Conservation (phyloP, 1,140 invertebrate species). For the Leguminivora glycinivorella region DNA sequence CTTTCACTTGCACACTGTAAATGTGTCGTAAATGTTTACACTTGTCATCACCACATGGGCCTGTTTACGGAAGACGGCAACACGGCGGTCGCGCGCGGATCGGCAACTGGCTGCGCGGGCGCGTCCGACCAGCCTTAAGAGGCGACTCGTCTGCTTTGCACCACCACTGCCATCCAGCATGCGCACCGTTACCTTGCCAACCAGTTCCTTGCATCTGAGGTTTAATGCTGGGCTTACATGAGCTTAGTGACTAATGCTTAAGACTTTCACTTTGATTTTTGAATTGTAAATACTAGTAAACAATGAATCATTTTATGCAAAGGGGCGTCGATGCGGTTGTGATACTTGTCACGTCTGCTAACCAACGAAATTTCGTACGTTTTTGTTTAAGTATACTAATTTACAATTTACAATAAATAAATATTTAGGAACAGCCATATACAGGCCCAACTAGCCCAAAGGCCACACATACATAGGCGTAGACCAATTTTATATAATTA, state of each 20-base stretch:
- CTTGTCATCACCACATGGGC: neutral
- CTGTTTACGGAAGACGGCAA: neutral
- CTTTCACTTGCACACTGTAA: constrained; percentile 16
- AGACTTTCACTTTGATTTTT: constrained; percentile 5
- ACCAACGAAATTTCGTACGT: too few species aligned
- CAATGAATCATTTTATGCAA: too few species aligned
- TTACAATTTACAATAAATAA: too few species aligned
- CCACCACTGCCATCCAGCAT: constrained; percentile 22
- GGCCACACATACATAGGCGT: too few species aligned
- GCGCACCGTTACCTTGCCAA: constrained; percentile 17
- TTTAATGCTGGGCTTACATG: neutral
- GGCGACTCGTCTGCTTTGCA: constrained; percentile 23
- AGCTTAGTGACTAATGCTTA: neutral
- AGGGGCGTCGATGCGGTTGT: too few species aligned
- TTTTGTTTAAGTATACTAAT: too few species aligned
- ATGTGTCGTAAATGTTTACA: neutral
- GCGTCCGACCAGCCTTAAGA: constrained; percentile 8
- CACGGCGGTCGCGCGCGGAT: neutral
- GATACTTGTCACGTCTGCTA: too few species aligned
- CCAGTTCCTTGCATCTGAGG: constrained; percentile 13
- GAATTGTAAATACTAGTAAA: too few species aligned
- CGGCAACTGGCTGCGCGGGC: constrained; percentile 11
- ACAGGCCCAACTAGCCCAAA: too few species aligned
- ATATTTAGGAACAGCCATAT: too few species aligned
- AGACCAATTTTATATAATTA: too few species aligned